Conservation (phyloP, 2,797 vertebrate genomes). For the Nyctibius grandis region DNA sequence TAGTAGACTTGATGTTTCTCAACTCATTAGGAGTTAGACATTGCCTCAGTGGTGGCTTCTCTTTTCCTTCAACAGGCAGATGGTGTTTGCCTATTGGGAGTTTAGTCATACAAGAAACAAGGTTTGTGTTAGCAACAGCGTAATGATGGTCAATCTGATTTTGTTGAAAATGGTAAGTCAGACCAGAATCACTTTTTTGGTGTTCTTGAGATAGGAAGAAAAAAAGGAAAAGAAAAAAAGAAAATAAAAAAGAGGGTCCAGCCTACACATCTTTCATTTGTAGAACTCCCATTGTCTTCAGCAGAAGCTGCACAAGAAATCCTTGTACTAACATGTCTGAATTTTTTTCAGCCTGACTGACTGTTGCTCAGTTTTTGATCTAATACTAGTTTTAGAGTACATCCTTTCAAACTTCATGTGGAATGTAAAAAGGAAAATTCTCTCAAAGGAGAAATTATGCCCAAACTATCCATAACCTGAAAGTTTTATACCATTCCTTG, state of each 20-base stretch:
- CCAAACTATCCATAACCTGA: not conserved
- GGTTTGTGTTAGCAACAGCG: constrained; percentile 51
- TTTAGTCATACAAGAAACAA: constrained; percentile 68
- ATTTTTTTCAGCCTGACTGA: not conserved
- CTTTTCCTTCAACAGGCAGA: constrained; percentile 58
- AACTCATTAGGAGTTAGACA: not conserved
- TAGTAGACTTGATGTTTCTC: not conserved
- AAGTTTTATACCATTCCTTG: not conserved
- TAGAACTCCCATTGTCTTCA: not conserved
- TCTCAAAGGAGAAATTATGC: not conserved
- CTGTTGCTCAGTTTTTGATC: not conserved
- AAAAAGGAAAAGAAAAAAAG: too few relatives aligned
- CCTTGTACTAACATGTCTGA: not conserved
- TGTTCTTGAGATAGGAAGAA: not conserved
- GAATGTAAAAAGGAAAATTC: not conserved
- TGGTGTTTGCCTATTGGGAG: constrained; percentile 69
- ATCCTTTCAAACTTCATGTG: not conserved
- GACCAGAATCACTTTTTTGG: constrained; percentile 28
- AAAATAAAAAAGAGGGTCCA: rapidly evolving
- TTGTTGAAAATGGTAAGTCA: constrained; percentile 52
- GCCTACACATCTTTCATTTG: not conserved
- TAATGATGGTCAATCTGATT: constrained; percentile 42
- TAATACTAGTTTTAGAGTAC: not conserved
- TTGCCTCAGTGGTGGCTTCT: not conserved
- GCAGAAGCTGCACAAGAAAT: not conserved